Evolutionary conservation across 2,888 invertebrate genomes (phyloP), one percentile per base, ranked within the genome.

Genomic region (Scaptomyza polygonia): DNA sequence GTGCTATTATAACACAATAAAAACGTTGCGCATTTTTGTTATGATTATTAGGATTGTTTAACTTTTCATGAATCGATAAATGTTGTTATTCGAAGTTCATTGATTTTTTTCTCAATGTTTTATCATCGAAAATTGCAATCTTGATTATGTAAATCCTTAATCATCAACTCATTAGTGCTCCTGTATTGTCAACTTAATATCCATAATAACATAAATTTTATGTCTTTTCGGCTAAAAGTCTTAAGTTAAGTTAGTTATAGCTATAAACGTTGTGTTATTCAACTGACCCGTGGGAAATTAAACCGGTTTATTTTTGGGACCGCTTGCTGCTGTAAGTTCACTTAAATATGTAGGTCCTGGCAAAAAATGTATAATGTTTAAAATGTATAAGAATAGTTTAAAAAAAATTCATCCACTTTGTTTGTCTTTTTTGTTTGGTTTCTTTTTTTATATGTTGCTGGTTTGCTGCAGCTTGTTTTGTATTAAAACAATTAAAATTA

Each of bases 401-500:
- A 67, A 55, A 16, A 25, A 34, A 34, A 39, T 58, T 62, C 2
- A 51, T 51, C 25, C 65, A 65, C 53, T 72, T 72, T 72, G 48
- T 65, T 59, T 53, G 30, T 1, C 8, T 16, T 30, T 49, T 16
- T 40, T 44, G 32, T 43, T 69, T 21, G 21, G 21, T 21, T 21
- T 21, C 3, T 48, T 64, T 34, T 25, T 9, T 16, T 3, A 40
- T 3, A 40, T 56, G 30, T 21, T 40, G 29, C 12, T 44, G 32
- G 29, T 18, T 49, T 52, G 54, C 39, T 70, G 43, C 51, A 43
- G 48, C 55, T 53, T 47, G 53, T 57, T 68, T 59, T 69, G 47
- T 59, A 56, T 53, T 51, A 67, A 76, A 80, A 80, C 79, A 79
- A 80, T 79, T 79, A 78, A 74, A 80, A 78, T 80, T 79, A 79